phyloP scores from a whole-genome alignment of 2,888 invertebrate species.

The Drosophila kambysellisi region DNA sequence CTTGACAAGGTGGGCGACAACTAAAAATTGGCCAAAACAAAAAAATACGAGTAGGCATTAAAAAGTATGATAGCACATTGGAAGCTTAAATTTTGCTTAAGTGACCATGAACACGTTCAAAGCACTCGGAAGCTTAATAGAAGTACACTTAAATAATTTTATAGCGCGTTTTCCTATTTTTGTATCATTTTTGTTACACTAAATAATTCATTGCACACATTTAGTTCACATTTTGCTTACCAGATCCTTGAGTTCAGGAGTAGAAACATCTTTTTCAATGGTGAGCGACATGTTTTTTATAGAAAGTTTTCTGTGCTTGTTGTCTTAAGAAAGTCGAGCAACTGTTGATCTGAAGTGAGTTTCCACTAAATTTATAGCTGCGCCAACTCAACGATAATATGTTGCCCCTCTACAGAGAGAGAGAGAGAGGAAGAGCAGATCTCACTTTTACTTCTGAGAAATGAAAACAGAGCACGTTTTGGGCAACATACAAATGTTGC shows the following conservation, averaged over 20 bases:
- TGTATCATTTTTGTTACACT: not conserved
- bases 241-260: slow-evolving; percentile 80
- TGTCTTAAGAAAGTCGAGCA: slow-evolving; percentile 51
- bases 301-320: slow-evolving; percentile 21
- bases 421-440: slow-evolving; percentile 6
- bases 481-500: slow-evolving; percentile 43
- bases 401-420: slow-evolving; percentile 11
- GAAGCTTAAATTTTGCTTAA: slow-evolving; percentile 42
- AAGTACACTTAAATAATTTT: slow-evolving; percentile 8
- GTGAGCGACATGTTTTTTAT: slow-evolving; percentile 74
- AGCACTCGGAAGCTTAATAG: slow-evolving; percentile 53
- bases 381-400: slow-evolving; percentile 23
- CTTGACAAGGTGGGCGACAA: slow-evolving; percentile 58
- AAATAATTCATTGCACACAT: slow-evolving; percentile 5
- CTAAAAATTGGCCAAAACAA: slow-evolving; percentile 67
- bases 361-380: slow-evolving; percentile 44
- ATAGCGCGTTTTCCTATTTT: not conserved
- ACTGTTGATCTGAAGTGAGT: slow-evolving; percentile 37
- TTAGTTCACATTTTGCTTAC: slow-evolving; percentile 63
- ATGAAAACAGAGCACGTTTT: not conserved
- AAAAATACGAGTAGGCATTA: slow-evolving; percentile 26
- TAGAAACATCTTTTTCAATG: slow-evolving; percentile 72
- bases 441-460: slow-evolving; percentile 19
- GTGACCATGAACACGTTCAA: slow-evolving; percentile 67
- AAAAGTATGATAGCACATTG: slow-evolving; percentile 33